phyloP scores from a whole-genome alignment of 2,888 invertebrate species.

The Ochlodes sylvanus region DNA sequence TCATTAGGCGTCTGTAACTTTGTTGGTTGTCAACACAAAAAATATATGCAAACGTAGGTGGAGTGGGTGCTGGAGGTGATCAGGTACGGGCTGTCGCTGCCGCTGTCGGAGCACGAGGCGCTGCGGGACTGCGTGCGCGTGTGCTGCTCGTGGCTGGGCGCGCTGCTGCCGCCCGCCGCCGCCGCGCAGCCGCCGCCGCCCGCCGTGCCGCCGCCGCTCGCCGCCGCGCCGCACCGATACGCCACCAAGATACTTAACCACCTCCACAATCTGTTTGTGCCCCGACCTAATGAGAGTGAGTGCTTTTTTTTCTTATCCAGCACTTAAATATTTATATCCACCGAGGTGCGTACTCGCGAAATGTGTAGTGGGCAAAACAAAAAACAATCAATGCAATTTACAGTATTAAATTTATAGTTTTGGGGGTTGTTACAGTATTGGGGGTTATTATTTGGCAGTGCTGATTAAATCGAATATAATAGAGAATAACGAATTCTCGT shows the following conservation, averaged over 20 bases:
- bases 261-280: slow-evolving; percentile 97
- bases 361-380: too few species aligned
- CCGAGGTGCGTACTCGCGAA: too few species aligned
- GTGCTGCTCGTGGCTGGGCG: slow-evolving; percentile 98
- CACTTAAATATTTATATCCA: too few species aligned
- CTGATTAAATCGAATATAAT: too few species aligned
- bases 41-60: slow-evolving; percentile 85
- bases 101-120: slow-evolving; percentile 96
- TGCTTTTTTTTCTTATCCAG: not conserved
- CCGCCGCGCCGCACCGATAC: slow-evolving; percentile 95
- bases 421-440: too few species aligned
- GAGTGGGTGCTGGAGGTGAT: slow-evolving; percentile 95
- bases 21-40: too few species aligned
- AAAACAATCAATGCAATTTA: too few species aligned
- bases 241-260: slow-evolving; percentile 96
- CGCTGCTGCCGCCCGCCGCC: slow-evolving; percentile 93
- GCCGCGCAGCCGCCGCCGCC: slow-evolving; percentile 93
- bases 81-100: slow-evolving; percentile 95
- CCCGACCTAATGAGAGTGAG: slow-evolving; percentile 96
- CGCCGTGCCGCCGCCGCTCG: slow-evolving; percentile 94
- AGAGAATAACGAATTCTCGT: too few species aligned
- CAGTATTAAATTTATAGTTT: too few species aligned
- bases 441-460: too few species aligned
- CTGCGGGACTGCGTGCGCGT: slow-evolving; percentile 98
- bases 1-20: too few species aligned